Conservation (phyloP, 2,888 invertebrate genomes). For the Calameuta filiformis region DNA sequence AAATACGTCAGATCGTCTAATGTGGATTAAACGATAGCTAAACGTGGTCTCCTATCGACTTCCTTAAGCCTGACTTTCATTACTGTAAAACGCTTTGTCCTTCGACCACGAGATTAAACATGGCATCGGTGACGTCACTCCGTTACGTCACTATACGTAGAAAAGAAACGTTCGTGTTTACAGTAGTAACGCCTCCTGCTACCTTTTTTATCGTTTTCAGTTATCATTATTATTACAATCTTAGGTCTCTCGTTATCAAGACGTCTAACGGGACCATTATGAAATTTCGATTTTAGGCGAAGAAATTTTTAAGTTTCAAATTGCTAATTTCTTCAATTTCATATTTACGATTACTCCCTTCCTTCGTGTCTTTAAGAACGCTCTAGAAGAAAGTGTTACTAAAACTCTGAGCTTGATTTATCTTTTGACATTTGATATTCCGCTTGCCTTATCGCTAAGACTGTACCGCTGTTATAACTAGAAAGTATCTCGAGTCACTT, state of each 20-base stretch:
- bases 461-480: background rate
- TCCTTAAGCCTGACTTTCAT: background rate
- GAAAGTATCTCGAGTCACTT: background rate
- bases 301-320: background rate
- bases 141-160: background rate
- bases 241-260: background rate
- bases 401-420: background rate
- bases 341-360: background rate
- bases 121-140: background rate
- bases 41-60: background rate
- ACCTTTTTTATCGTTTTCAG: background rate
- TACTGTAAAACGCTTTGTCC: background rate
- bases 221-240: background rate
- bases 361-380: background rate
- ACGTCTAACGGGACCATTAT: too few relatives aligned
- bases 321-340: background rate
- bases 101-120: background rate
- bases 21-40: background rate
- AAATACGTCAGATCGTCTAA: background rate
- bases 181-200: background rate
- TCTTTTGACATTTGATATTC: too few relatives aligned
- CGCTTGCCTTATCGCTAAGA: too few relatives aligned
- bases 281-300: too few relatives aligned
- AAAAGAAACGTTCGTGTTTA: background rate
- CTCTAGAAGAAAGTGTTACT: background rate